phyloP scores from a whole-genome alignment of 2,113 vertebrate genomes.

The Sinocyclocheilus anshuiensis region DNA sequence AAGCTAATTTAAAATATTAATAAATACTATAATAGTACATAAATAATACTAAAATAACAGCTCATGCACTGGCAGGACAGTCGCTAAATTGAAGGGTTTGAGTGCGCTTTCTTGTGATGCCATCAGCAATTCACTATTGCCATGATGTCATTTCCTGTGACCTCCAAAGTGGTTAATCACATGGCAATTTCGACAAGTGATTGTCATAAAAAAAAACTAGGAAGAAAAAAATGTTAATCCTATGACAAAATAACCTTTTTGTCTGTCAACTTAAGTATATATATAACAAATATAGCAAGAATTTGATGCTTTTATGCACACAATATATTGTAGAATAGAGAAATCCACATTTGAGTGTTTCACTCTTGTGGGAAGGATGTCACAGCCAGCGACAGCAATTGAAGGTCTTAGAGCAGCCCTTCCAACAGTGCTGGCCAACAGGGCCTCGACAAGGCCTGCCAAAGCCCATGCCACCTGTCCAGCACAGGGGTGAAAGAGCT shows the following conservation, averaged over 20 bases:
- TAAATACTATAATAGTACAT: no score
- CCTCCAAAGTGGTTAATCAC: not conserved
- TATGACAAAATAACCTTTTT: not conserved
- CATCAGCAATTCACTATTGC: no score
- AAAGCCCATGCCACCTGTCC: constrained; percentile 53
- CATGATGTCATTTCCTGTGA: not conserved
- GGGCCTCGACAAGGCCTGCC: constrained; percentile 35
- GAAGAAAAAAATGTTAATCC: no score
- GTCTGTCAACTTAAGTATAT: not conserved
- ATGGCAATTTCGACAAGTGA: not conserved
- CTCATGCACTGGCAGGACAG: no score
- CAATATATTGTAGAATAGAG: not conserved
- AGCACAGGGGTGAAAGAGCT: constrained; percentile 38
- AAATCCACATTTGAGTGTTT: not conserved
- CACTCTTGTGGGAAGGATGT: not conserved
- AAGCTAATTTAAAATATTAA: not conserved
- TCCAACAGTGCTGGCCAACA: constrained; percentile 45
- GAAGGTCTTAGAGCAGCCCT: constrained; percentile 17
- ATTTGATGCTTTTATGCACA: not conserved
- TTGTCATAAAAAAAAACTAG: no score
- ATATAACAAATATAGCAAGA: not conserved
- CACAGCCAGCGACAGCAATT: constrained; percentile 1
- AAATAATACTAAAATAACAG: no score
- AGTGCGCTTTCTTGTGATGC: no score
- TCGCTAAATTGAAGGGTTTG: no score